Percentiles rank a stretch among this genome's conserved stretches.
These are phyloP conservation scores for Dasypogon diadema DNA, from an alignment of 2,888 invertebrate species.

Conservation along the genomic window DNA sequence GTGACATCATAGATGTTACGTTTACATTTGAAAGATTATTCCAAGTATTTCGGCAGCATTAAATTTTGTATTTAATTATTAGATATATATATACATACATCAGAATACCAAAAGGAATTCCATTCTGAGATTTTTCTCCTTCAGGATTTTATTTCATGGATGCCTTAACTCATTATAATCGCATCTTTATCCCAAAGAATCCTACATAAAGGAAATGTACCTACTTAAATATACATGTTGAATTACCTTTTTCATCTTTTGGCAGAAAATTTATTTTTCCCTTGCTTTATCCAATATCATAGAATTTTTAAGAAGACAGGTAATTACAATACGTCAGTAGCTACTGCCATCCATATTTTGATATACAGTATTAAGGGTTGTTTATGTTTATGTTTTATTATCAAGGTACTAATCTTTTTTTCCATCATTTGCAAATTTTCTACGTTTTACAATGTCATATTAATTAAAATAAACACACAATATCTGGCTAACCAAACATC, in stretches of 20 bases:
- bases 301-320: too few relatives aligned
- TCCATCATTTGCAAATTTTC: too few relatives aligned
- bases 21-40: not conserved
- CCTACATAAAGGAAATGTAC: constrained; percentile 11
- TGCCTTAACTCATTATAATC: constrained; percentile 34
- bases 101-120: constrained; percentile 13
- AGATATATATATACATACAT: not conserved
- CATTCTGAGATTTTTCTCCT: not conserved
- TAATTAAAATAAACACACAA: too few relatives aligned
- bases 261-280: too few relatives aligned
- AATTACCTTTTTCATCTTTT: constrained; percentile 39
- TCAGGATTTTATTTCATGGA: constrained; percentile 21
- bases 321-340: too few relatives aligned
- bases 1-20: not conserved
- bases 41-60: constrained; percentile 5
- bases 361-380: too few relatives aligned
- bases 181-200: constrained; percentile 17
- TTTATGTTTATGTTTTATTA: too few relatives aligned
- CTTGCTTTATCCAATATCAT: too few relatives aligned
- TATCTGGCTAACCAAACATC: too few relatives aligned
- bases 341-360: too few relatives aligned
- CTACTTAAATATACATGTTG: constrained; percentile 22
- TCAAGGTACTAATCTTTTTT: too few relatives aligned
- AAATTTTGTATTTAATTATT: constrained; percentile 36
- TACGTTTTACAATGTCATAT: too few relatives aligned